Conservation (phyloP, 2,888 invertebrate species). For the Anorthoa munda region DNA sequence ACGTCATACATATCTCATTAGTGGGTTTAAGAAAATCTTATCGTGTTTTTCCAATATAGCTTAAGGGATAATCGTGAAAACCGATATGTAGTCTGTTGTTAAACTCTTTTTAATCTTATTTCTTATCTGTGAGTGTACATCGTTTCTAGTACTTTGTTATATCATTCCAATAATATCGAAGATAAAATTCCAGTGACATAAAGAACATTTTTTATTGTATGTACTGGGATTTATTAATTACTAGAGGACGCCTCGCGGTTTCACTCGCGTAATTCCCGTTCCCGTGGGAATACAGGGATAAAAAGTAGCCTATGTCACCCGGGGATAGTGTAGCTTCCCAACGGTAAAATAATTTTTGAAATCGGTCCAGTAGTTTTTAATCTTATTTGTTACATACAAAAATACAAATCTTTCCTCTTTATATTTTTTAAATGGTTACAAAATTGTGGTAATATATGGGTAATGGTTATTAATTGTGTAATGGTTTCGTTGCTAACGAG, state of each 20-base stretch:
- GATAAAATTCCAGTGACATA: slow-evolving; percentile 1
- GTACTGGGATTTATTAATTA: neutral
- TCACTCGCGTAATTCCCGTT: no score
- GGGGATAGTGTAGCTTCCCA: no score
- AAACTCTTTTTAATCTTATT: slow-evolving; percentile 31
- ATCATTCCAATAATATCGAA: slow-evolving; percentile 1
- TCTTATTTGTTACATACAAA: no score
- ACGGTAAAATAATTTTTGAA: no score
- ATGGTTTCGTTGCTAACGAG: neutral
- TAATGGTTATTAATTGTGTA: no score
- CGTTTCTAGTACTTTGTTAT: slow-evolving; percentile 26
- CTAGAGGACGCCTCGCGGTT: no score
- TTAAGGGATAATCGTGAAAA: slow-evolving; percentile 31
- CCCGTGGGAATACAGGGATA: no score
- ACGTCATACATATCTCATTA: slow-evolving; percentile 4
- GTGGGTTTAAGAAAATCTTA: slow-evolving; percentile 15
- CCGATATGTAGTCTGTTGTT: slow-evolving; percentile 13
- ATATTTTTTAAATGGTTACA: no score
- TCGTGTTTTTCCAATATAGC: slow-evolving; percentile 41
- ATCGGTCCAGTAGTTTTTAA: no score
- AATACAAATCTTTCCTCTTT: no score
- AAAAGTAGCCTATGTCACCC: no score
- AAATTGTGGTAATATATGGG: no score
- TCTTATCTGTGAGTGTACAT: slow-evolving; percentile 21
- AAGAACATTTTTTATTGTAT: neutral